A percentile compares a stretch with the other conserved stretches of the same genome.
Evolutionary conservation across 2,797 vertebrate genomes (phyloP).

Genomic region (Apogon talboti): DNA sequence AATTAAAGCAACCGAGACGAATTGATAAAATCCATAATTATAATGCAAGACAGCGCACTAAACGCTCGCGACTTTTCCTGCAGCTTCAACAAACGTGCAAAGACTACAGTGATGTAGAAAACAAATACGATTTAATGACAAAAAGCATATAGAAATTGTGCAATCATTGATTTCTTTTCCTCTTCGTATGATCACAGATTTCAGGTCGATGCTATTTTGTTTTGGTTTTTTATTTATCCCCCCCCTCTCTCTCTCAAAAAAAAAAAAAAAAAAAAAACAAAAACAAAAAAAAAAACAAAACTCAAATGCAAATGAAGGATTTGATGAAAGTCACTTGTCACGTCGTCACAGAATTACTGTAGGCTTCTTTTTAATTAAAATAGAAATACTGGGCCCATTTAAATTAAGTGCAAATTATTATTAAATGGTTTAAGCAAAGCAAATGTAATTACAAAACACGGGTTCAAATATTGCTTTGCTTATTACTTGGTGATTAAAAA

Average conservation of each 20-base stretch:
- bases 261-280: too few species aligned
- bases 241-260: background rate
- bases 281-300: constrained; percentile 30
- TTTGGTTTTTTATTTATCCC: constrained; percentile 54
- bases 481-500: constrained; percentile 13
- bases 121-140: constrained; percentile 87
- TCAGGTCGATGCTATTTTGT: constrained; percentile 78
- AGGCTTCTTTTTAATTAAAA: background rate
- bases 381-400: constrained; percentile 7
- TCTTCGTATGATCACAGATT: constrained; percentile 80
- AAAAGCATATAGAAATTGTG: constrained; percentile 87
- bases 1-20: constrained; percentile 51
- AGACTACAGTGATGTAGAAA: constrained; percentile 76
- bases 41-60: constrained; percentile 33
- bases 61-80: background rate
- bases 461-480: constrained; percentile 41
- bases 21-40: constrained; percentile 61
- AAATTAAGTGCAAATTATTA: constrained; percentile 21
- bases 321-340: constrained; percentile 1
- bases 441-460: constrained; percentile 32
- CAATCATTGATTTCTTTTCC: constrained; percentile 79
- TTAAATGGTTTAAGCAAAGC: constrained; percentile 21
- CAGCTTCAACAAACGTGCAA: constrained; percentile 62
- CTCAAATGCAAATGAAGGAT: constrained; percentile 71
- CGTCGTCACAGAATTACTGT: constrained; percentile 6